Percentiles rank a stretch among this genome's conserved stretches.
These are phyloP conservation scores for Barypeithes pellucidus DNA, from an alignment of 2,888 invertebrate genomes.

Conservation along the genomic window DNA sequence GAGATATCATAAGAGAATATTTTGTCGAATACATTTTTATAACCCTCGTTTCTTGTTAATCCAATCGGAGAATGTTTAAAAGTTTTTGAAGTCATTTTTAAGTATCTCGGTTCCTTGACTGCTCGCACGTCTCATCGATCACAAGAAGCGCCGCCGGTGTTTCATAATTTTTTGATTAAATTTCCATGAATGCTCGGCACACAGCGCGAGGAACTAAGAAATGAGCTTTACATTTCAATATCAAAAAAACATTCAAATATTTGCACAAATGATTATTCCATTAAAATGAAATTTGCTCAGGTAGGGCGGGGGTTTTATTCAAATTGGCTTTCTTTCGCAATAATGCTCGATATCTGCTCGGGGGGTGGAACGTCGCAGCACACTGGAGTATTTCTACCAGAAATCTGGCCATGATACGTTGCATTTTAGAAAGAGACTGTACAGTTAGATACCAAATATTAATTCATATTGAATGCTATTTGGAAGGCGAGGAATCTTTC, in stretches of 20 bases:
- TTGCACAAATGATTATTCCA: slow-evolving; percentile 73
- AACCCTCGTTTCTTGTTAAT: slow-evolving; percentile 20
- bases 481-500: too few species aligned
- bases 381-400: too few species aligned
- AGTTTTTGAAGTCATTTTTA: slow-evolving; percentile 25
- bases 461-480: too few species aligned
- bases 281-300: slow-evolving; percentile 72
- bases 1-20: too few species aligned
- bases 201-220: slow-evolving; percentile 62
- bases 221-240: slow-evolving; percentile 70
- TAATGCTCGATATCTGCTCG: slow-evolving; percentile 42
- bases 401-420: too few species aligned
- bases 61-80: slow-evolving; percentile 23
- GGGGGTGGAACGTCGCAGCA: slow-evolving; percentile 14
- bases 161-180: slow-evolving; percentile 70
- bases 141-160: slow-evolving; percentile 59
- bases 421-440: too few species aligned
- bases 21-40: neutral
- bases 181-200: slow-evolving; percentile 67
- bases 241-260: slow-evolving; percentile 72
- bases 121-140: slow-evolving; percentile 61
- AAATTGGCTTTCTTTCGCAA: slow-evolving; percentile 62
- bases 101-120: slow-evolving; percentile 6
- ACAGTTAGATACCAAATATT: too few species aligned
- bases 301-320: slow-evolving; percentile 65